These are phyloP conservation scores for Esox masquinongy DNA, from an alignment of 2,797 vertebrate species.

Conservation along the genomic window DNA sequence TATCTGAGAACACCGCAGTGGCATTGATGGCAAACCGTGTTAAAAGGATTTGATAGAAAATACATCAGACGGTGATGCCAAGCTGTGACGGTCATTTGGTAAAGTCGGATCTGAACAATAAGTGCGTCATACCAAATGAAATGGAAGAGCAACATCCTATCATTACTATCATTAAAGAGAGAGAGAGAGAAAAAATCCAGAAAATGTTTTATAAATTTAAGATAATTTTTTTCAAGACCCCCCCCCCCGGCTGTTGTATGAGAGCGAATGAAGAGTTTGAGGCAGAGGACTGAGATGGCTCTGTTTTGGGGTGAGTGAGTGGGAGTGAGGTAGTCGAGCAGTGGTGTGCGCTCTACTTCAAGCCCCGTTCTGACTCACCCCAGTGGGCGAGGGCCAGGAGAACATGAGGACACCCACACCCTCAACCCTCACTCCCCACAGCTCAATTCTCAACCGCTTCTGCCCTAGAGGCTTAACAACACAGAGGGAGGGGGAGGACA, in stretches of 20 bases:
- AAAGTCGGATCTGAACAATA: constrained; percentile 18
- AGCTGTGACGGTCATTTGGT: constrained; percentile 15
- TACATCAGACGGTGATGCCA: constrained; percentile 20
- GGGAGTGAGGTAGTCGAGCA: constrained; percentile 34
- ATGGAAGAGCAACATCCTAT: constrained; percentile 4
- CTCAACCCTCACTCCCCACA: constrained; percentile 42
- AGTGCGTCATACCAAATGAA: constrained; percentile 28
- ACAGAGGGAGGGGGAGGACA: constrained; percentile 26
- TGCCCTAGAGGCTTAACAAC: constrained; percentile 20
- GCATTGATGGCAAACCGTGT: constrained; percentile 32
- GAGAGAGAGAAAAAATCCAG: background rate
- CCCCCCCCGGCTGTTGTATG: background rate
- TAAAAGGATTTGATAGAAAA: constrained; percentile 35
- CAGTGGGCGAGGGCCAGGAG: constrained; percentile 47
- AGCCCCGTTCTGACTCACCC: constrained; percentile 53
- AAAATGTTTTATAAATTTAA: constrained; percentile 11
- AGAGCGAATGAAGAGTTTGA: constrained; percentile 2
- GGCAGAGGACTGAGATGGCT: constrained; percentile 11
- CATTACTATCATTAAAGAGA: background rate
- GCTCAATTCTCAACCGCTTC: constrained; percentile 24
- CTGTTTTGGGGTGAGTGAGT: constrained; percentile 26
- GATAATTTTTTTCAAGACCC: background rate
- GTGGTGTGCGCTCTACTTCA: constrained; percentile 29
- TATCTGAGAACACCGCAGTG: constrained; percentile 19
- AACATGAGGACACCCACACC: constrained; percentile 52